A percentile compares a stretch with the other conserved stretches of the same genome.
Conservation (phyloP, 1,140 invertebrate genomes). For the Reticulitermes speratus region DNA sequence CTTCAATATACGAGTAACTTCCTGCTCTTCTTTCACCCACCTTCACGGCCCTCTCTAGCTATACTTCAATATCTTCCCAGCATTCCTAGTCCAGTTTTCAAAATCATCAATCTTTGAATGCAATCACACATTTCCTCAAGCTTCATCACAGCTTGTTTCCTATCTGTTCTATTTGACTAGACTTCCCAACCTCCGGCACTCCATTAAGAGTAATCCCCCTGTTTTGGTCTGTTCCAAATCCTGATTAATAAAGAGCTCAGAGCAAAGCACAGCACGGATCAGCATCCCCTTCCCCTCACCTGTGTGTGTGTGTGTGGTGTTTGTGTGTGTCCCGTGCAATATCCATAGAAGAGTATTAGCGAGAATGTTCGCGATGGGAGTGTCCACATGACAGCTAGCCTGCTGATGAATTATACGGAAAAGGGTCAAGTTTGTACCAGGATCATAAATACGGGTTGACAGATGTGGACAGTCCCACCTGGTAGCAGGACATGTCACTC, state of each 20-base stretch:
- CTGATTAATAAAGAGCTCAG: not conserved
- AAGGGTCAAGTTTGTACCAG: not conserved
- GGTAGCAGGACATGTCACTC: not conserved
- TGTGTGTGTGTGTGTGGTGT: not conserved
- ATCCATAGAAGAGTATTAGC: not conserved
- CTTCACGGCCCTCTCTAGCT: no score
- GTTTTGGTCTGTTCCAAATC: not conserved
- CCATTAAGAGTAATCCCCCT: slow-evolving; percentile 4
- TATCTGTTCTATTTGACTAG: not conserved
- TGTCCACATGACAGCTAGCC: not conserved
- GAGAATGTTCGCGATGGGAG: not conserved
- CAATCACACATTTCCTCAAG: not conserved
- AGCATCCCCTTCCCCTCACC: not conserved
- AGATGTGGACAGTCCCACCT: not conserved
- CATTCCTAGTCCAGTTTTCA: no score
- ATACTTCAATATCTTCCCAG: no score
- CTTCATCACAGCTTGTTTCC: not conserved
- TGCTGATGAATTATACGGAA: not conserved
- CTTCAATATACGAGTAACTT: no score
- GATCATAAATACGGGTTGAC: not conserved
- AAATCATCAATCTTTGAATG: no score
- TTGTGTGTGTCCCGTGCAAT: not conserved
- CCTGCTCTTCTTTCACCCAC: no score
- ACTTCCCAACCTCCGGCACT: not conserved
- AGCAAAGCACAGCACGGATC: not conserved